Evolutionary conservation across 1,140 invertebrate genomes (phyloP), one percentile per base, ranked within the genome.

Genomic region (Caligus rogercresseyi): DNA sequence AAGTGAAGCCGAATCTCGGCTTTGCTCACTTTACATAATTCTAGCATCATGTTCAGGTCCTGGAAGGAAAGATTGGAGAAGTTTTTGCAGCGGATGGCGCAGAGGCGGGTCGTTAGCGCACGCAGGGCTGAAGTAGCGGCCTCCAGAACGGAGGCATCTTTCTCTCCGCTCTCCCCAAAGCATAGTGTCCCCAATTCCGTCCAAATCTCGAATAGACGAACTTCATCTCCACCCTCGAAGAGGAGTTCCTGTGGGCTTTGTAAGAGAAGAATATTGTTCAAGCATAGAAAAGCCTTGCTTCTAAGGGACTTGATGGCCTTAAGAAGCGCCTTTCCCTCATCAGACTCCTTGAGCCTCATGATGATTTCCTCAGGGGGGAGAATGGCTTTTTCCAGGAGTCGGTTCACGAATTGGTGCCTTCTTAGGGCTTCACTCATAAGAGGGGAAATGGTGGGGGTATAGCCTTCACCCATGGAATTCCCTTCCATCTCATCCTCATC

Each of bases 1-100:
- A 60, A 2, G 20, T 60, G 26, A 25, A 43, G 14, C 11, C 57
- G 18, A 11, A 60, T 21, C 21, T 60, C 23, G 15, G 23, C 16
- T 20, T n/a, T 1, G 20, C 24, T 31, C 21, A 43, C 21, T 15
- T 25, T 11, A 31, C 20, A 3, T 26, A 31, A 25, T n/a, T 60
- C 57, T 15, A 60, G 57, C 24, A 60, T 60, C 18, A 26, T 18
- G 3, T 60, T 43, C 2, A 60, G 24, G 7, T 60, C 57, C 16
- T 54, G n/a, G 24, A 2, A 43, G n/a, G 31, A 11, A 43, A 43
- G 7, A 11, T 7, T 11, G n/a, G 31, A 43, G n/a, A 43, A 43
- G n/a, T 43, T 43, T 43, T 43, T 43, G 31, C 31, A 43, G 7
- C 31, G 7, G n/a, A 43, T 43, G 7, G 7, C 31, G 31, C 31